These are phyloP conservation scores for Temnothorax longispinosus DNA, from an alignment of 1,140 invertebrate genomes.

Conservation along the genomic window DNA sequence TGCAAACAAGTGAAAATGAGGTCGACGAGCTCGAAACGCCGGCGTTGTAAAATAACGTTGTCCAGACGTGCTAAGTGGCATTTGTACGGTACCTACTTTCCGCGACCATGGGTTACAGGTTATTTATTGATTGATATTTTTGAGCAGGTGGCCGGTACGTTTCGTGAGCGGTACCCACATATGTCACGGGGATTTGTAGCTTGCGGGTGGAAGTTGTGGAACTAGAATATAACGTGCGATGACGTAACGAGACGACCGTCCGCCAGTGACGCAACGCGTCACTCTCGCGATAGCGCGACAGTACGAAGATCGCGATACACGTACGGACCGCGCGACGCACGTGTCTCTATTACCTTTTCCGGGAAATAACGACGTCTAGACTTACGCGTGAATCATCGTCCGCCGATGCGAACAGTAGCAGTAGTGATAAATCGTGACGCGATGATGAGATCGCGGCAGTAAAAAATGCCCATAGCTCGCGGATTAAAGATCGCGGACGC, in stretches of 20 bases:
- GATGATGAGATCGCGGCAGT: neutral
- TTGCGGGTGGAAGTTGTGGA: neutral
- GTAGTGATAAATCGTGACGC: constrained; percentile 9
- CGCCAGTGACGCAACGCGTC: constrained; percentile 49
- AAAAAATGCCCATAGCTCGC: neutral
- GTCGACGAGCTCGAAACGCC: neutral
- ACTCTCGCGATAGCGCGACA: constrained; percentile 22
- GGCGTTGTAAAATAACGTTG: constrained; percentile 5
- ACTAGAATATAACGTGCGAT: constrained; percentile 21
- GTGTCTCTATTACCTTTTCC: constrained; percentile 72
- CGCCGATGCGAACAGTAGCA: constrained; percentile 40
- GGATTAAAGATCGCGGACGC: neutral
- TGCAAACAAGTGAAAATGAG: constrained; percentile 4
- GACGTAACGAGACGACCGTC: constrained; percentile 48
- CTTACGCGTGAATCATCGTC: constrained; percentile 66
- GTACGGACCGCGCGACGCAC: neutral
- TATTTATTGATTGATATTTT: constrained; percentile 18
- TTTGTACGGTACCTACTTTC: constrained; percentile 1
- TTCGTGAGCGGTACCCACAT: neutral
- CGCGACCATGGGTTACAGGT: neutral
- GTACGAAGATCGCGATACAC: constrained; percentile 26
- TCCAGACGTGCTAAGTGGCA: constrained; percentile 8
- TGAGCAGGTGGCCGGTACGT: neutral
- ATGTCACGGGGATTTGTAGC: constrained; percentile 34
- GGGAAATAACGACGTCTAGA: constrained; percentile 72